Conservation (phyloP, 1,140 invertebrate genomes). For the Limonius californicus region DNA sequence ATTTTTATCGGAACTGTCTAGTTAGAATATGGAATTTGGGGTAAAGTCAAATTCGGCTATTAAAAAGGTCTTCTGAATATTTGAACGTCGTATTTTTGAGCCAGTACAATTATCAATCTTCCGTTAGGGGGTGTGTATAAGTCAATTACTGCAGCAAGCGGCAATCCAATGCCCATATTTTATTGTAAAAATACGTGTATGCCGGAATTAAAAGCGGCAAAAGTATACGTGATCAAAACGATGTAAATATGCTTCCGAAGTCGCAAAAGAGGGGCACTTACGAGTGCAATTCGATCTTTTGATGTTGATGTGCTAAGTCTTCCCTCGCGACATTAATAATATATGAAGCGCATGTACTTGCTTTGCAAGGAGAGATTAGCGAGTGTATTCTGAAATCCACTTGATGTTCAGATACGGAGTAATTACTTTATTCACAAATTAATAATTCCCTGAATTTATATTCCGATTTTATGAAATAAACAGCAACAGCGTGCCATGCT, state of each 20-base stretch:
- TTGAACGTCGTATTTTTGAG: too few species aligned
- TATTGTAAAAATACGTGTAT: too few species aligned
- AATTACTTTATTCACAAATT: conserved; percentile 13
- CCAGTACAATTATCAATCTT: too few species aligned
- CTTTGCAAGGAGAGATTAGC: not conserved
- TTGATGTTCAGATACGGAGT: conserved; percentile 9
- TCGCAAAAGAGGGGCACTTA: not conserved
- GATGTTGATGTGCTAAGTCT: conserved; percentile 9
- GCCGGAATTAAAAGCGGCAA: not conserved
- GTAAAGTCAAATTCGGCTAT: too few species aligned
- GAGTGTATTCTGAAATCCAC: conserved; percentile 8
- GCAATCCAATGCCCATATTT: too few species aligned
- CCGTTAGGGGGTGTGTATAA: too few species aligned
- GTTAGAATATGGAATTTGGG: too few species aligned
- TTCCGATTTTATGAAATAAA: conserved; percentile 11
- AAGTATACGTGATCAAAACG: not conserved
- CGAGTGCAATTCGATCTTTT: conserved; percentile 3
- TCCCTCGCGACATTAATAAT: not conserved
- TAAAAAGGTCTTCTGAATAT: too few species aligned
- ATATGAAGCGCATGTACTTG: conserved; percentile 5
- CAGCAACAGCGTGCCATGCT: conserved; percentile 7
- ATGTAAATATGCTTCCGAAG: not conserved
- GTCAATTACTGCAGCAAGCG: too few species aligned
- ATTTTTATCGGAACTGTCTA: not conserved
- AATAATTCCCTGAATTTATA: conserved; percentile 11